A percentile compares a stretch with the other conserved stretches of the same genome.
phyloP scores from a whole-genome alignment of 2,888 invertebrate genomes.

The Galeopsomyia nigrocyanea region DNA sequence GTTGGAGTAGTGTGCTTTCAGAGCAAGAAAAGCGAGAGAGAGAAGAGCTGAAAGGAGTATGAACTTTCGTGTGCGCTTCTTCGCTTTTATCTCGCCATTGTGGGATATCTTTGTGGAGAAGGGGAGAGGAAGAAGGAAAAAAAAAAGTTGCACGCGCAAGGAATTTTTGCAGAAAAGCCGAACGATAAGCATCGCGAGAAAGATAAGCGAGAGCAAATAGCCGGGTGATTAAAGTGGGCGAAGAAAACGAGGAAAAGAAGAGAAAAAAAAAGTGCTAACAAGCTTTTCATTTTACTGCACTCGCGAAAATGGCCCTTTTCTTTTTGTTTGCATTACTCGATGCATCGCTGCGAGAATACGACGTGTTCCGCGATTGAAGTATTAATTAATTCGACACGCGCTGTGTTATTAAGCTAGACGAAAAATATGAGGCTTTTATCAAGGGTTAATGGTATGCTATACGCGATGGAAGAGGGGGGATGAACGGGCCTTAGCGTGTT shows the following conservation, averaged over 20 bases:
- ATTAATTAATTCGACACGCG: too few relatives aligned
- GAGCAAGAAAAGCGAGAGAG: background rate
- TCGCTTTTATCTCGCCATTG: background rate
- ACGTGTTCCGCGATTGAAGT: too few relatives aligned
- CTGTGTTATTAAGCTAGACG: too few relatives aligned
- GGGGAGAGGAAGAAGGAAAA: too few relatives aligned
- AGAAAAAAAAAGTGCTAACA: background rate
- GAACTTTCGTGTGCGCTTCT: background rate
- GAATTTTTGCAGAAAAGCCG: background rate
- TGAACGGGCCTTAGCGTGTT: conserved; percentile 34
- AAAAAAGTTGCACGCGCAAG: background rate
- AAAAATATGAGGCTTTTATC: too few relatives aligned
- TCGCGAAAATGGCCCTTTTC: too few relatives aligned
- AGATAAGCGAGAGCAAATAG: background rate
- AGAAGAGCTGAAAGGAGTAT: background rate
- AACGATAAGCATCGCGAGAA: background rate
- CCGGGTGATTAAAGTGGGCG: background rate
- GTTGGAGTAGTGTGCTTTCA: background rate
- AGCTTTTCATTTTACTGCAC: background rate
- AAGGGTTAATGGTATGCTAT: too few relatives aligned
- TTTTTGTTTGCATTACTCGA: too few relatives aligned
- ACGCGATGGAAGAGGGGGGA: conserved; percentile 4
- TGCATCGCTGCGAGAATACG: too few relatives aligned
- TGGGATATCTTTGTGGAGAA: background rate
- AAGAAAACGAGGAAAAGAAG: background rate